Base-by-base conservation (phyloP, 2,888 invertebrate species). In the Baccha elongata region DNA sequence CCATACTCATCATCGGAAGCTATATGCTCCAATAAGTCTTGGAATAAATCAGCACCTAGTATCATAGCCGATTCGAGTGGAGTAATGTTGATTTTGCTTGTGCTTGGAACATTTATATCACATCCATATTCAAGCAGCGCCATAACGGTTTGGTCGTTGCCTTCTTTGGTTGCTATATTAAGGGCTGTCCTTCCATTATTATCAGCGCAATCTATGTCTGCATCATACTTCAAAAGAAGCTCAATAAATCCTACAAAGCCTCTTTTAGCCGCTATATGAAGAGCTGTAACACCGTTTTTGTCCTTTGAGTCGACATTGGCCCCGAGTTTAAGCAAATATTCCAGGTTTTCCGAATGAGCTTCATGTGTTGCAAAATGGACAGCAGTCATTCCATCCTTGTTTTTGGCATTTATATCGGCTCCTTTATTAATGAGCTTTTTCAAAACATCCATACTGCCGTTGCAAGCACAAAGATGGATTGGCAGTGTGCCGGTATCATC, bases 331-430 rank as follows among this genome's bases (percentile, higher is more conserved):
- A 75, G 19, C 0, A 75, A 15, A 13, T 21, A 68, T 8, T 40
- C 26, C 0, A 55, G 3, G 17, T 65, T n/a, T 23, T 64, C 40
- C 13, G 8, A 21, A 19, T 86, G 83, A 29, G 87, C 87, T 26
- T 78, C 79, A 26, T 74, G 67, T 23, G 85, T 60, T 26, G 85
- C 84, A 32, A 37, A 37, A 26, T 84, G 85, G 3, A 85, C 11
- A 0, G 80, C n/a, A 11, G 84, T 72, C 8, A 11, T 26, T 1
- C 50, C 40, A 2, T 60, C 50, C 5, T 1, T 37, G 2, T 17
- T 48, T 8, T 21, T 35, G 5, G 50, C 50, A 60, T 79, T 52
- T 1, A 80, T 35, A n/a, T 19, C 32, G n/a, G 37, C 23, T 8
- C 81, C 81, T n/a, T 81, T 37, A 1, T 17, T 58, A 2, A 75